Evolutionary conservation across 2,888 invertebrate species (phyloP), one percentile per base, ranked within the genome.

Genomic region (Archips crataeganus): DNA sequence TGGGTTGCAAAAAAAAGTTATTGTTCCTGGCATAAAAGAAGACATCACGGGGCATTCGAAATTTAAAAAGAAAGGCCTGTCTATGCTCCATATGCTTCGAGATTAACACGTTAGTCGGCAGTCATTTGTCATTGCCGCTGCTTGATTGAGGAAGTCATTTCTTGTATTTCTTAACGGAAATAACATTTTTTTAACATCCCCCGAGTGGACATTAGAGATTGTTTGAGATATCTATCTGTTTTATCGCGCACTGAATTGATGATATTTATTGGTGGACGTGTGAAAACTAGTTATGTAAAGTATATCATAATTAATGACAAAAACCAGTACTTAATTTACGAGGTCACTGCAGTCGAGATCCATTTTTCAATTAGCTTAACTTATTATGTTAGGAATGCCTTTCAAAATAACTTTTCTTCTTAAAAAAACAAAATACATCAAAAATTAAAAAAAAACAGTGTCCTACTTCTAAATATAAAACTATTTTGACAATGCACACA

Each of bases 71-170:
- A 84, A 86, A 86, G 86, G 86, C 85, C 87, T 86, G 87, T 89
- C 88, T 91, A 90, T 90, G 84, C 86, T 86, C 92, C 93, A 92
- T 91, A 92, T 92, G 93, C 85, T 91, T 89, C 86, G 81, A 89
- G 92, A 93, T 94, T 91, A 92, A 91, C 89, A 88, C 85, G 90
- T 91, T 82, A 89, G 87, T 87, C 82, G 81, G 80, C 82, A 88
- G 90, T 90, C 91, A 94, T 94, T 93, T 92, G 93, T 94, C 94
- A 94, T 90, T 87, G 85, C 78, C 81, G 84, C 82, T 81, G 83
- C 84, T 90, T 94, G 94, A 94, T 94, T 94, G 93, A 93, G 94
- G 94, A 94, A 94, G 94, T 92, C 84, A 92, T 94, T 93, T 93
- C 91, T 90, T 85, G 86, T 87, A 81, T 88, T 83, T 88, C 85